phyloP scores from a whole-genome alignment of 2,113 vertebrate genomes.

The human (Homo sapiens) region GRCh38 chr6:120844001-120844500 shows the following conservation, averaged over 20 bases:
- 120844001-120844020: not conserved
- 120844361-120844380: slow-evolving; percentile 75
- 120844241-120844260: slow-evolving; percentile 68
- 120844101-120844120: not conserved
- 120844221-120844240: slow-evolving; percentile 65
- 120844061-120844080: not conserved
- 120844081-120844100: not conserved
- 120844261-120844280: slow-evolving; percentile 6
- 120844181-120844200: not conserved
- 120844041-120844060: not conserved
- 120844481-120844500: slow-evolving; percentile 22
- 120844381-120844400: slow-evolving; percentile 75
- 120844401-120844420: slow-evolving; percentile 75
- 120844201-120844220: slow-evolving; percentile 61
- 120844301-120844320: slow-evolving; percentile 68
- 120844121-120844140: not conserved
- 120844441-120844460: slow-evolving; percentile 32
- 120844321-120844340: slow-evolving; percentile 76
- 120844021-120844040: not conserved
- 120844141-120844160: not conserved
- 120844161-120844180: slow-evolving; percentile 19
- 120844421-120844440: slow-evolving; percentile 29
- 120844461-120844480: slow-evolving; percentile 67
- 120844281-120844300: slow-evolving; percentile 73
- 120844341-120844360: slow-evolving; percentile 63